A percentile compares a stretch with the other conserved stretches of the same genome.
Evolutionary conservation across 2,113 vertebrate species (phyloP).

Genomic region (Triplophysa rosa): DNA sequence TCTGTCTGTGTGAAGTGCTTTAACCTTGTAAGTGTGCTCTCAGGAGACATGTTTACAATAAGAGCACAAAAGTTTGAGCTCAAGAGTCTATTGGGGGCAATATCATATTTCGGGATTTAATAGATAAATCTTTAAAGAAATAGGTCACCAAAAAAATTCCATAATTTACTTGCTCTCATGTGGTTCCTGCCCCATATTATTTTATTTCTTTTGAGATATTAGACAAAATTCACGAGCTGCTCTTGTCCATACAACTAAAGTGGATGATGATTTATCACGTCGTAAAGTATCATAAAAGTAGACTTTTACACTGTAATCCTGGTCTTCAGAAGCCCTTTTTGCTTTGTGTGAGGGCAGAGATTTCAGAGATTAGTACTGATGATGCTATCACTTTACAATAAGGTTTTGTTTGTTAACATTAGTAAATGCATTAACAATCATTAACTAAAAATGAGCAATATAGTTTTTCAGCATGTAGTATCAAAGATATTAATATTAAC

Average conservation of each 20-base stretch:
- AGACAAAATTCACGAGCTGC: background rate
- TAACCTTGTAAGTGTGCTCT: slow-evolving; percentile 35
- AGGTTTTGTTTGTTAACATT: no score
- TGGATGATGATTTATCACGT: background rate
- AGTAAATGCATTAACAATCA: no score
- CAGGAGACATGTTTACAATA: slow-evolving; percentile 7
- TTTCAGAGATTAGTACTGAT: no score
- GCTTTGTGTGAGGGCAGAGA: no score
- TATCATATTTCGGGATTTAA: slow-evolving; percentile 11
- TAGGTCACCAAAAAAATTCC: background rate
- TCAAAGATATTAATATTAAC: no score
- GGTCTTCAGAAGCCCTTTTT: no score
- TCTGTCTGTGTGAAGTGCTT: background rate
- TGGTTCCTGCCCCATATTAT: background rate
- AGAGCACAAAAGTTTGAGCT: slow-evolving; percentile 20
- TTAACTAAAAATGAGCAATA: no score
- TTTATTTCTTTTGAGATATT: background rate
- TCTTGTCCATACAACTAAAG: background rate
- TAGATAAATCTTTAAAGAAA: slow-evolving; percentile 24
- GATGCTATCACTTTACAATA: no score
- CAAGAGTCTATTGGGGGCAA: slow-evolving; percentile 20
- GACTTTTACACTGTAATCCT: no score
- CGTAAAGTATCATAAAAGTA: no score
- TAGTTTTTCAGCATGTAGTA: no score
- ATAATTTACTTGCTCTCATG: background rate